Percentiles rank a stretch among this genome's conserved stretches.
Evolutionary conservation across 2,888 invertebrate genomes (phyloP).

Genomic region (Glaucopsyche alexis): DNA sequence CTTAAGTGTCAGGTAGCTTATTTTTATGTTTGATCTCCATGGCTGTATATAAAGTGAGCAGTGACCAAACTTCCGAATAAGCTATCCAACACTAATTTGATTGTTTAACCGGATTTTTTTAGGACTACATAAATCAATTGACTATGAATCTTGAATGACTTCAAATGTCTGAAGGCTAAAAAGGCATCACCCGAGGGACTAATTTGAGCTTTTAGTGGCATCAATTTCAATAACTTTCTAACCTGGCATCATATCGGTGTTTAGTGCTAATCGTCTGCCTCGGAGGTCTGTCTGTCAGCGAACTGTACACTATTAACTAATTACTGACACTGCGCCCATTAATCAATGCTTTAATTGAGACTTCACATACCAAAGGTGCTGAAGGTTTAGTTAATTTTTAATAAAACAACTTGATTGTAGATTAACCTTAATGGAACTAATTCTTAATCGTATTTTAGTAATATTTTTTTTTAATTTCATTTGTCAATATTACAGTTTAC

Average conservation of each 20-base stretch:
- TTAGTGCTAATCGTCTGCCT: conserved; percentile 49
- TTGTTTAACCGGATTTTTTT: too few species aligned
- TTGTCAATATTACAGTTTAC: not conserved
- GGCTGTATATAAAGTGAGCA: too few species aligned
- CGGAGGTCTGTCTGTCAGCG: conserved; percentile 50
- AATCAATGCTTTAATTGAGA: conserved; percentile 64
- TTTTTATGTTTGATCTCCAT: too few species aligned
- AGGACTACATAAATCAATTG: too few species aligned
- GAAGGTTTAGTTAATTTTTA: conserved; percentile 3
- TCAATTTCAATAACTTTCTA: conserved; percentile 27
- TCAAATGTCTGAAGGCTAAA: not conserved
- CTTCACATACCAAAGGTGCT: conserved; percentile 47
- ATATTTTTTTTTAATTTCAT: not conserved
- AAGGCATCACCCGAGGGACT: conserved; percentile 1
- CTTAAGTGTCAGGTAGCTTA: too few species aligned
- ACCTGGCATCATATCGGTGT: conserved; percentile 19
- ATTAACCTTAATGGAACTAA: too few species aligned
- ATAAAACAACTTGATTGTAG: not conserved
- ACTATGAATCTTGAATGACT: not conserved
- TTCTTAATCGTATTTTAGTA: not conserved
- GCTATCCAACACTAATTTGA: too few species aligned
- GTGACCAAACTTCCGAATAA: too few species aligned
- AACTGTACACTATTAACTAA: conserved; percentile 48
- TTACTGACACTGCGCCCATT: conserved; percentile 62
- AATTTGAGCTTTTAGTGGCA: conserved; percentile 13